A percentile compares a stretch with the other conserved stretches of the same genome.
Conservation (phyloP, 2,113 vertebrate genomes). For the Scophthalmus maximus region DNA sequence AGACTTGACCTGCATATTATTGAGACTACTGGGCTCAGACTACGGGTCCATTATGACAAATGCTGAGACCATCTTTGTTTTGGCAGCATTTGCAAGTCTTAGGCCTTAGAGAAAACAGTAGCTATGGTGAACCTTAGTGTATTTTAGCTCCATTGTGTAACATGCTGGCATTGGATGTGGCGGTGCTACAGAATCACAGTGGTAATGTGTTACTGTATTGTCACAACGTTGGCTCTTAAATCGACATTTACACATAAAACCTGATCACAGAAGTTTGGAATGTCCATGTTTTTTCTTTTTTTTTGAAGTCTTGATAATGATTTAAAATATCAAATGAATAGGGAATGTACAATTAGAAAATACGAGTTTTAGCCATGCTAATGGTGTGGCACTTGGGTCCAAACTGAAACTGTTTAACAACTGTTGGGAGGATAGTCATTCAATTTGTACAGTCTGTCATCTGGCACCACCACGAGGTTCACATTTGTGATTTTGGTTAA, state of each 20-base stretch:
- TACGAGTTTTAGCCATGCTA: neutral
- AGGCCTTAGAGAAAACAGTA: constrained; percentile 43
- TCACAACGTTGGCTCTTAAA: neutral
- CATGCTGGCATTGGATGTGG: constrained; percentile 3
- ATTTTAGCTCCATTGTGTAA: constrained; percentile 41
- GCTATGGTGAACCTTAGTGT: constrained; percentile 46
- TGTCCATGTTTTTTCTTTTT: too few relatives aligned
- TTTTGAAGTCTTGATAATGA: neutral
- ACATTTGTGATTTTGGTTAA: neutral
- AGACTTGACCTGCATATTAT: constrained; percentile 71
- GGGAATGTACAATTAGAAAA: neutral
- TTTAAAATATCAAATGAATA: neutral
- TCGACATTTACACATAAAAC: constrained; percentile 3
- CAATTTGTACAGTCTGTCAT: neutral
- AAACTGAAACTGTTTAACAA: neutral
- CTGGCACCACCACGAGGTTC: neutral
- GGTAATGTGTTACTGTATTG: constrained; percentile 8
- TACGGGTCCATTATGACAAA: constrained; percentile 57
- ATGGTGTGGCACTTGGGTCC: neutral
- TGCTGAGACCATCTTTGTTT: constrained; percentile 67
- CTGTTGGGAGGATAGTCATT: too few relatives aligned
- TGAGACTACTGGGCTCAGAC: constrained; percentile 62
- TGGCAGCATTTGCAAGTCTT: constrained; percentile 55
- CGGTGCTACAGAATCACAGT: neutral
- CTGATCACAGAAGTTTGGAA: neutral